Conservation (phyloP, 2,113 vertebrate species). For the Vimba vimba region DNA sequence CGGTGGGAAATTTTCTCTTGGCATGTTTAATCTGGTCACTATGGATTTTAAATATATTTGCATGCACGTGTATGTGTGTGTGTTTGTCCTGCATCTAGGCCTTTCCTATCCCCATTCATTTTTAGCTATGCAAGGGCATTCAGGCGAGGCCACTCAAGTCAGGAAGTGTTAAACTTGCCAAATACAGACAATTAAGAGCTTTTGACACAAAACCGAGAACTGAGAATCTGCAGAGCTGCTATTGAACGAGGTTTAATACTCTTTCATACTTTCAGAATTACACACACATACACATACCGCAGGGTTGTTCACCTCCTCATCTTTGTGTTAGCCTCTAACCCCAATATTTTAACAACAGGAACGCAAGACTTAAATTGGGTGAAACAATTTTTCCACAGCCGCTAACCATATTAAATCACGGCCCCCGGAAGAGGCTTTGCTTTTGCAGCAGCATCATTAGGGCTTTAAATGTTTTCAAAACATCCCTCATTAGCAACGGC, state of each 20-base stretch:
- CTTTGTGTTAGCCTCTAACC: conserved; percentile 41
- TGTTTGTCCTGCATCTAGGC: neutral
- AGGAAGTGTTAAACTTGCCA: conserved; percentile 54
- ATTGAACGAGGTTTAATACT: conserved; percentile 64
- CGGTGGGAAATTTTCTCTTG: conserved; percentile 51
- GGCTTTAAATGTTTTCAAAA: conserved; percentile 55
- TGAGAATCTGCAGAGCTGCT: conserved; percentile 37
- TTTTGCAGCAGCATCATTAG: conserved; percentile 47
- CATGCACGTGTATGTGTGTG: conserved; percentile 14
- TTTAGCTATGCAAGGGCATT: conserved; percentile 33
- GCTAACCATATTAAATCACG: conserved; percentile 58
- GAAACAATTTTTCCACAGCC: conserved; percentile 58
- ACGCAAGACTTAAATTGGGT: conserved; percentile 50
- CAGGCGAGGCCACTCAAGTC: conserved; percentile 30
- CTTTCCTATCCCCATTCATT: neutral
- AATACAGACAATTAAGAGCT: conserved; percentile 50
- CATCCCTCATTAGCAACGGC: conserved; percentile 53
- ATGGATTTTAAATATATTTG: conserved; percentile 28
- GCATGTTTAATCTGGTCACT: conserved; percentile 32
- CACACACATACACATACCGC: conserved; percentile 63
- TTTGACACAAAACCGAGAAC: conserved; percentile 36
- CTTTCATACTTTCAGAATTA: conserved; percentile 72
- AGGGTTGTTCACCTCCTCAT: conserved; percentile 42
- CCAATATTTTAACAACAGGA: conserved; percentile 57
- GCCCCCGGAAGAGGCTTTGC: conserved; percentile 44